Conservation (phyloP, 2,113 vertebrate species). For the Tonatia bakeri region DNA sequence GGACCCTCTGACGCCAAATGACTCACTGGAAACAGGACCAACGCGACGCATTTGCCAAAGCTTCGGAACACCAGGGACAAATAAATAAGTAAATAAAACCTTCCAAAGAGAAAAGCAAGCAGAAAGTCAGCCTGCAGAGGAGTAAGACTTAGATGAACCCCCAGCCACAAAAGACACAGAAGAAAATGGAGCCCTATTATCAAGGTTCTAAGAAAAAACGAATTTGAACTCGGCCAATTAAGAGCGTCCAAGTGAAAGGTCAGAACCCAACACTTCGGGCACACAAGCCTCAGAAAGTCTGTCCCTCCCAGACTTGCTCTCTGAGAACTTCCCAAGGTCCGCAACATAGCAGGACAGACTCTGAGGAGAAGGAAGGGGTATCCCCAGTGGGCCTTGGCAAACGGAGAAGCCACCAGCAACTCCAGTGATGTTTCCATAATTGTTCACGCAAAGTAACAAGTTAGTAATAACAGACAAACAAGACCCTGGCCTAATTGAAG, state of each 20-base stretch:
- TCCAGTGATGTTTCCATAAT: background rate
- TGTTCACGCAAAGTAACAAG: background rate
- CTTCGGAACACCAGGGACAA: background rate
- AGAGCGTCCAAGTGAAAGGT: background rate
- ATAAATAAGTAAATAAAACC: background rate
- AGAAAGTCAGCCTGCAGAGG: too few species aligned
- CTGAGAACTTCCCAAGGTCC: background rate
- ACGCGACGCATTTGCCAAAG: background rate
- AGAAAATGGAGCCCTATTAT: background rate
- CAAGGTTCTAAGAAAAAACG: background rate
- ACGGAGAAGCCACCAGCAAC: background rate
- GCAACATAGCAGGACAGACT: background rate
- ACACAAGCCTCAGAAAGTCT: background rate
- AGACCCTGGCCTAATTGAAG: background rate
- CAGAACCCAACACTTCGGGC: background rate
- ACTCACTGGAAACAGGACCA: background rate
- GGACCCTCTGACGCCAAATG: background rate
- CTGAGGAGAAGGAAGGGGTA: background rate
- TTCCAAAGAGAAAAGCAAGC: background rate
- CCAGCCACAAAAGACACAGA: background rate
- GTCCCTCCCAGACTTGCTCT: background rate
- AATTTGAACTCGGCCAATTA: background rate
- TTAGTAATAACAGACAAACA: background rate
- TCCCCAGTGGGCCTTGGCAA: background rate
- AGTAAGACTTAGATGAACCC: background rate